These are phyloP conservation scores for Anarrhichthys ocellatus DNA, from an alignment of 2,113 vertebrate genomes.

Conservation along the genomic window DNA sequence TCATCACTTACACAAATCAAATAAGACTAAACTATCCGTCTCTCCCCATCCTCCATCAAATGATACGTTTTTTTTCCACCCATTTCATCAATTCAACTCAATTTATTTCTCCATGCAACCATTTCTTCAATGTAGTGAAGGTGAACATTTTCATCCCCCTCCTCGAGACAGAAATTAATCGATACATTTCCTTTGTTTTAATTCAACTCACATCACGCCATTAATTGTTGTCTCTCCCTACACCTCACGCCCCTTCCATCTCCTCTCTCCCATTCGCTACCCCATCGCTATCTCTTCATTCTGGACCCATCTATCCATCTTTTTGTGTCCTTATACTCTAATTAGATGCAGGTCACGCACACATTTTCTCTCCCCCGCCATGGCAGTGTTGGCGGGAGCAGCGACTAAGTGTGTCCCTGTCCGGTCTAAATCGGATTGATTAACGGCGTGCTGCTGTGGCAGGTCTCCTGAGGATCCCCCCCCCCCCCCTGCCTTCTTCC, in stretches of 20 bases:
- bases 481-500: slow-evolving; percentile 9
- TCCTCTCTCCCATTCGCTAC: slow-evolving; percentile 64
- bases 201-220: slow-evolving; percentile 79
- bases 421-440: slow-evolving; percentile 86
- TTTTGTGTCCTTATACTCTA: slow-evolving; percentile 64
- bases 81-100: slow-evolving; percentile 47
- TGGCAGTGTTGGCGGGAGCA: slow-evolving; percentile 72
- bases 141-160: slow-evolving; percentile 54
- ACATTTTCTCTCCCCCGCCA: slow-evolving; percentile 63
- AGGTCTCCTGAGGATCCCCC: slow-evolving; percentile 76
- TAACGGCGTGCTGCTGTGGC: slow-evolving; percentile 80
- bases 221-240: slow-evolving; percentile 77
- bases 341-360: slow-evolving; percentile 85
- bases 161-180: slow-evolving; percentile 69
- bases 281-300: slow-evolving; percentile 73
- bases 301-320: slow-evolving; percentile 80
- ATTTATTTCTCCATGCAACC: slow-evolving; percentile 40
- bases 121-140: slow-evolving; percentile 39
- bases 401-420: slow-evolving; percentile 83
- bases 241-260: slow-evolving; percentile 68
- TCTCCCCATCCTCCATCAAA: slow-evolving; percentile 31
- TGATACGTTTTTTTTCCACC: slow-evolving; percentile 34
- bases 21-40: slow-evolving; percentile 50
- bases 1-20: slow-evolving; percentile 59
- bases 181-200: slow-evolving; percentile 75